Evolutionary conservation across 2,797 vertebrate species (phyloP), one percentile per base, ranked within the genome.

Genomic region (Myotis vivesi): DNA sequence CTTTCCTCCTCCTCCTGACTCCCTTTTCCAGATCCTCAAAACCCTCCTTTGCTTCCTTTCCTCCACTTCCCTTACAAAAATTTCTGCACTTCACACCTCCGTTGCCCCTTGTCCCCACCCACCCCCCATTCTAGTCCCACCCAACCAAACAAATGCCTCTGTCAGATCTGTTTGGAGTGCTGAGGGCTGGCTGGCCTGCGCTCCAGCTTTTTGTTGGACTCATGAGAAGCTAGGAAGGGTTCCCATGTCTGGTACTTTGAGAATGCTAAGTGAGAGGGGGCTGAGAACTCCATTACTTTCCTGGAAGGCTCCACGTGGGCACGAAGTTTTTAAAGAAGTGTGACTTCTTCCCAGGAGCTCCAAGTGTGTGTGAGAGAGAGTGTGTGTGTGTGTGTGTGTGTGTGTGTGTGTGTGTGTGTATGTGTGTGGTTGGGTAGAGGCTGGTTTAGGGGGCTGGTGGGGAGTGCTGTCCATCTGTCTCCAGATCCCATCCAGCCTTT

Each of bases 401-500:
- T 57, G 41, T 7, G 6, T n/a, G 51, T 59, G 15, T 68, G 10
- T 28, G 22, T 64, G 59, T 30, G 10, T 57, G 41, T 7, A 4
- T n/a, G 53, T 59, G 15, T 68, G 10, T 28, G 22, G n/a, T 22
- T 64, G 59, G 23, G 10, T 57, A 44, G 44, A 91, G 53, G 46
- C 76, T 89, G 36, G 69, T 79, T 90, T 71, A 4, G 49, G 33
- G 75, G 75, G 10, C 3, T 3, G 20, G 49, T 68, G 59, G 51
- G 55, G 73, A 15, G 5, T 0, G 1, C 16, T 44, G 1, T 36
- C 33, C 71, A 4, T 68, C 66, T 64, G 3, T 51, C 88, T 91
- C 72, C 86, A 84, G 66, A 30, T 38, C 79, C 95, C 69, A 84
- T 57, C 44, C 57, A 69, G 46, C 72, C 33, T 94, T 86, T 87